These are phyloP conservation scores for Octonoba sinensis DNA, from an alignment of 2,888 invertebrate genomes.

Conservation along the genomic window DNA sequence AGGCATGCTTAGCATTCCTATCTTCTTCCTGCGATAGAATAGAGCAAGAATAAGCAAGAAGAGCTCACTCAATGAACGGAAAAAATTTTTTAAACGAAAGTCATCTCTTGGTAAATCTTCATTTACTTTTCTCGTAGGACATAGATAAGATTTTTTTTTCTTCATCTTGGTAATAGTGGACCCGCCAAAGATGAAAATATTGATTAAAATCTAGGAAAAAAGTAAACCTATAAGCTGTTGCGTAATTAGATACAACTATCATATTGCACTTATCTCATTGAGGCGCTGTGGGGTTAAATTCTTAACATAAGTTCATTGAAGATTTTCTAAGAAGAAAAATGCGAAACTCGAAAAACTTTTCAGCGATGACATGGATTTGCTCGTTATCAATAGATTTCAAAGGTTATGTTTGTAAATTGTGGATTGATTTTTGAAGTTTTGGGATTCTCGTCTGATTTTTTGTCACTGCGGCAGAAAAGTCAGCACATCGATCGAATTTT, in stretches of 20 bases:
- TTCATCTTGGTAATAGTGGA: background rate
- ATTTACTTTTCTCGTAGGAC: too few relatives aligned
- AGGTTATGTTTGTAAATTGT: slow-evolving; percentile 17
- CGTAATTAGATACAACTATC: too few relatives aligned
- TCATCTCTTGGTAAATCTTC: too few relatives aligned
- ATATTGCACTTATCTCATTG: background rate
- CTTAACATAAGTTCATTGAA: slow-evolving; percentile 4
- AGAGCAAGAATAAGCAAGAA: too few relatives aligned
- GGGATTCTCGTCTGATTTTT: background rate
- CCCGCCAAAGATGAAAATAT: background rate
- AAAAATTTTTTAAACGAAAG: too few relatives aligned
- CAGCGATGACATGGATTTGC: background rate
- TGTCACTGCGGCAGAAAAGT: too few relatives aligned
- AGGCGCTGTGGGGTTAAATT: slow-evolving; percentile 15
- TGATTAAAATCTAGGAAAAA: background rate
- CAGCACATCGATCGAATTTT: too few relatives aligned
- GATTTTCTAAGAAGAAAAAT: background rate
- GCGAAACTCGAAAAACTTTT: background rate
- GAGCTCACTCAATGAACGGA: too few relatives aligned
- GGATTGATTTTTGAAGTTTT: background rate
- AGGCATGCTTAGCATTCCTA: too few relatives aligned
- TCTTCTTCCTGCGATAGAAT: too few relatives aligned
- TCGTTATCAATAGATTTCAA: slow-evolving; percentile 5
- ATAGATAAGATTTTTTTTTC: too few relatives aligned
- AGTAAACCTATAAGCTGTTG: background rate